Evolutionary conservation across 1,140 invertebrate genomes (phyloP), one percentile per base, ranked within the genome.

Genomic region (Paralvinella palmiformis): DNA sequence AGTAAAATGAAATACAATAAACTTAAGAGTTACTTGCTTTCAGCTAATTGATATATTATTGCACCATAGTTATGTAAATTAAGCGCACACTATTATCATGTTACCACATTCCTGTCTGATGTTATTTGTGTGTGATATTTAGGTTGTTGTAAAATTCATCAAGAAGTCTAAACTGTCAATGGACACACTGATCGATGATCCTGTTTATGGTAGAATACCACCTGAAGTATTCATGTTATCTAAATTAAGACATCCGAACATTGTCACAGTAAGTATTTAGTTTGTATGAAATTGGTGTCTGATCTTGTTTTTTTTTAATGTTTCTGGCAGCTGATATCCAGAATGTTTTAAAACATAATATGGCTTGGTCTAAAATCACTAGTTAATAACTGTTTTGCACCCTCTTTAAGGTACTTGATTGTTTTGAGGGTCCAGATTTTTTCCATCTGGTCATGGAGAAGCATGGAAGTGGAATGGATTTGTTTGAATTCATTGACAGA

Each of bases 361-460:
- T n/a, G n/a, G n/a, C n/a, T n/a, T n/a, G n/a, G n/a, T n/a, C n/a
- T n/a, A n/a, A n/a, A n/a, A n/a, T n/a, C 44, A 48, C n/a, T 48
- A 10, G 27, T n/a, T 24, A 3, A n/a, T 58, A n/a, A 36, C n/a
- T 36, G 35, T 58, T 24, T 15, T 17, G 13, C 15, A 24, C 20
- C 27, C 17, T 10, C 82, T 82, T 85, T 1, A 81, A 85, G 67
- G 83, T 89, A n/a, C 65, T 89, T 45, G 88, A 89, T 72, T 85
- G 87, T 27, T 89, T 85, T 77, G 87, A 89, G 75, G 89, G 88
- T 72, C 85, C 86, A 1, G 82, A 85, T 48, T 89, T 86, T 72
- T 86, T 88, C 69, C 88, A 89, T 81, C 82, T 90, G 82, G 87
- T 90, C 20, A 90, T 90, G 88, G 88, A 89, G 74, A 89, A 89